phyloP scores from a whole-genome alignment of 1,140 invertebrate species.

The Diorhabda carinulata region DNA sequence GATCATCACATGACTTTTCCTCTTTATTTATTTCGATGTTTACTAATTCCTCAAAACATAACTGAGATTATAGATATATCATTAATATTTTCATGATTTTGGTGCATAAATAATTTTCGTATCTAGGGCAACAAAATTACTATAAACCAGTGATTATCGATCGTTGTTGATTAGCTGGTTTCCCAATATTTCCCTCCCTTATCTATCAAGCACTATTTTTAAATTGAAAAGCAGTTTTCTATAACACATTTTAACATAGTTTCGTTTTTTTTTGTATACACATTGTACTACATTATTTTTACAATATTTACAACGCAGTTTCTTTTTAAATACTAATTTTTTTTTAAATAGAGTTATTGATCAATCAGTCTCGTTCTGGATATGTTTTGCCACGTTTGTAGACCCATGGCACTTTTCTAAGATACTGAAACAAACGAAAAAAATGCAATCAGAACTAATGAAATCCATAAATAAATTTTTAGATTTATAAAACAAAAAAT shows the following conservation, averaged over 20 bases:
- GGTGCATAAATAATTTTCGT: too few relatives aligned
- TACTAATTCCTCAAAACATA: too few relatives aligned
- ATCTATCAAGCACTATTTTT: background rate
- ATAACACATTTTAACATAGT: conserved; percentile 30
- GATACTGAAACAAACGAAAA: conserved; percentile 11
- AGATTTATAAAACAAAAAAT: too few relatives aligned
- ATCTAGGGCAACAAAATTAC: too few relatives aligned
- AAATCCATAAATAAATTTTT: too few relatives aligned
- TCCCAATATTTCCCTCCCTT: too few relatives aligned
- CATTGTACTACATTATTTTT: conserved; percentile 22
- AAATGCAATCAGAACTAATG: background rate
- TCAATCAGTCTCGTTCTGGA: conserved; percentile 31
- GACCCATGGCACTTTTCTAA: conserved; percentile 6
- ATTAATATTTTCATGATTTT: too few relatives aligned
- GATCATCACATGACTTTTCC: too few relatives aligned
- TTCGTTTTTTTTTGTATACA: conserved; percentile 24
- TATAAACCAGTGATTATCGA: too few relatives aligned
- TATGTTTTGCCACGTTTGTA: conserved; percentile 29
- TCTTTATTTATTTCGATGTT: too few relatives aligned
- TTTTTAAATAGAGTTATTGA: conserved; percentile 7
- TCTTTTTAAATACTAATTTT: background rate
- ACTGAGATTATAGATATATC: too few relatives aligned
- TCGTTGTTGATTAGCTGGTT: too few relatives aligned
- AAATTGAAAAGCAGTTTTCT: conserved; percentile 24
- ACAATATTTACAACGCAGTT: conserved; percentile 30